Base-by-base conservation (phyloP, 2,113 vertebrate species). In the Calyptomena viridis region DNA sequence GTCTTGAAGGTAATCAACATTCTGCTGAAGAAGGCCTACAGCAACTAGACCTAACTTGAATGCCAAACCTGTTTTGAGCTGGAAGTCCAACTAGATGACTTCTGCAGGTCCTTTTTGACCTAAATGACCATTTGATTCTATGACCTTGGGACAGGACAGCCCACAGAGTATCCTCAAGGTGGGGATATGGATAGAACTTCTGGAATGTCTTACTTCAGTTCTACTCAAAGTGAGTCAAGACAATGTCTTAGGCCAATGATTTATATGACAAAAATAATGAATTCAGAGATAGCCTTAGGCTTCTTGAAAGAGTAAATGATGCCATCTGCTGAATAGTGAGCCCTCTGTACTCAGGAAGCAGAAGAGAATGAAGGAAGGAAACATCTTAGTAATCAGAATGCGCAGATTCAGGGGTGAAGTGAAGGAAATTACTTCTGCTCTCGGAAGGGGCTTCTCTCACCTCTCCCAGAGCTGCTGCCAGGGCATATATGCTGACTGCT, bases 261-360 rank as follows among this genome's bases (percentile, higher is more conserved):
- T 77, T 40, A 33, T 9, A 44, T 19, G 4, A 7, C 1, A 18
- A 31, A 86, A 85, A 21, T 21, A 0, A 1, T 5, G 0, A 42
- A 75, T 24, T 64, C 23, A 56, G n/a, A 39, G 6, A 9, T 73
- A 60, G 10, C 10, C 30, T 10, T 4, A 60, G 24, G 8, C 25
- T 79, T 79, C 31, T 46, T 6, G 46, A 60, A 91, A 80, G 23
- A 33, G 2, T 40, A 73, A 49, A 28, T n/a, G 3, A 35, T 79
- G 21, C 19, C 27, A 39, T 31, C n/a, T 92, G 23, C 50, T 37
- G 52, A 42, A 80, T 33, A 16, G 5, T 0, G 0, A 35, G 4
- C 4, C 71, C 7, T 84, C 23, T 74, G 15, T 69, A 77, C 4
- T 3, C 31, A 71, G 25, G 18, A 69, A 74, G 12, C 13, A 63